A percentile compares a stretch with the other conserved stretches of the same genome.
Conservation (phyloP, 2,113 vertebrate species). For the Pomatorhinus ruficollis region DNA sequence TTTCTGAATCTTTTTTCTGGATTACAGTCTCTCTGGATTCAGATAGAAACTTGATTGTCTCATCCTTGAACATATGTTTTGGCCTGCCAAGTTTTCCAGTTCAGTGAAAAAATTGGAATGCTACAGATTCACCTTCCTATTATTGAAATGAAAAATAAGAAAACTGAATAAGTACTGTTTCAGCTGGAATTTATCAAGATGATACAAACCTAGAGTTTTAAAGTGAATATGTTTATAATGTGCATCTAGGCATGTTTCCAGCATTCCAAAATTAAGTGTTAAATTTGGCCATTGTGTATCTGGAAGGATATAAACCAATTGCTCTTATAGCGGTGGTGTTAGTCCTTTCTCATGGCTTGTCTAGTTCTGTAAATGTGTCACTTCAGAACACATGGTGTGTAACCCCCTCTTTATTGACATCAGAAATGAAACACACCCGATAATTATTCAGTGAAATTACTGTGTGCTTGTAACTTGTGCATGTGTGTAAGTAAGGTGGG, state of each 20-base stretch:
- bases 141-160: background rate
- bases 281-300: background rate
- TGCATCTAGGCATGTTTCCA: background rate
- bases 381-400: accelerated
- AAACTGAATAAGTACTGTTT: background rate
- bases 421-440: background rate
- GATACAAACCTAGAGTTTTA: background rate
- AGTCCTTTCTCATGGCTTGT: background rate
- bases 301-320: background rate
- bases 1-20: background rate
- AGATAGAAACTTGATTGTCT: background rate
- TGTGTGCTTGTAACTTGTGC: background rate
- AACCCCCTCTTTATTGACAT: background rate
- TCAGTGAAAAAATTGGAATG: background rate
- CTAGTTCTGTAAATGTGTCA: background rate
- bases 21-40: background rate
- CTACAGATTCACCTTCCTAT: background rate
- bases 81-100: background rate
- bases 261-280: background rate
- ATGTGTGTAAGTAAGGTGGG: background rate
- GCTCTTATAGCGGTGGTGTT: background rate
- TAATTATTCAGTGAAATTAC: background rate
- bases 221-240: background rate
- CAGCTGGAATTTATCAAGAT: background rate
- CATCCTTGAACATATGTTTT: background rate